Evolutionary conservation across 2,797 vertebrate genomes (phyloP).

Genomic region (Cossypha niveicapilla): DNA sequence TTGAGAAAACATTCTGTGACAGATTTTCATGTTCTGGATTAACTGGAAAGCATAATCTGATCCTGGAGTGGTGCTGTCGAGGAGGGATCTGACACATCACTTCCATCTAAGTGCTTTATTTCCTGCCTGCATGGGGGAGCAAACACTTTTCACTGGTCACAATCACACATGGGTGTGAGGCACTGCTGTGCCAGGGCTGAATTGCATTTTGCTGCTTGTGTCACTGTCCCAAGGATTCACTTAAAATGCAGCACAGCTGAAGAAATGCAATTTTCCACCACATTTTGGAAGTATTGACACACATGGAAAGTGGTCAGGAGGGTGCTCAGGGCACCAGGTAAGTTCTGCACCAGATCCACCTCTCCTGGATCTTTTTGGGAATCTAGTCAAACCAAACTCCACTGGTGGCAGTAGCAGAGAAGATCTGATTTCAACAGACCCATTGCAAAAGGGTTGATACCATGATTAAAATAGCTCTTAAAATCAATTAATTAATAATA

Average conservation of each 20-base stretch:
- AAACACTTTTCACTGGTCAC: not conserved
- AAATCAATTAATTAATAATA: not conserved
- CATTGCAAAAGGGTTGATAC: not conserved
- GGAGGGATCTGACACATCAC: not conserved
- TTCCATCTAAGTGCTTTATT: not conserved
- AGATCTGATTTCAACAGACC: not conserved
- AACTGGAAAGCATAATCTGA: slow-evolving; percentile 41
- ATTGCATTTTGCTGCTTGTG: not conserved
- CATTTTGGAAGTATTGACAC: too few relatives aligned
- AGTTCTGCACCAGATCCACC: not conserved
- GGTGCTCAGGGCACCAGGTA: not conserved
- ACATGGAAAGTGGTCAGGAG: fast-evolving
- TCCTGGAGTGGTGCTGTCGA: slow-evolving; percentile 6
- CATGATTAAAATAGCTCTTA: not conserved
- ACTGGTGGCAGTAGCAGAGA: not conserved
- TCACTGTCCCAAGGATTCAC: not conserved
- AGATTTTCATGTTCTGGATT: slow-evolving; percentile 21
- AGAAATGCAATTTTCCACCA: not conserved
- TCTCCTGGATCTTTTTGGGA: not conserved
- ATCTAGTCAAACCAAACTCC: not conserved
- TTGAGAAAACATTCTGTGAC: slow-evolving; percentile 55
- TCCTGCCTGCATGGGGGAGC: not conserved
- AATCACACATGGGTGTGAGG: not conserved
- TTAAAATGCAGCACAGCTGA: not conserved
- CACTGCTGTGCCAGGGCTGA: not conserved